A percentile compares a stretch with the other conserved stretches of the same genome.
Conservation (phyloP, 53 echinoderm and acorn worm species). For the Astropecten irregularis region DNA sequence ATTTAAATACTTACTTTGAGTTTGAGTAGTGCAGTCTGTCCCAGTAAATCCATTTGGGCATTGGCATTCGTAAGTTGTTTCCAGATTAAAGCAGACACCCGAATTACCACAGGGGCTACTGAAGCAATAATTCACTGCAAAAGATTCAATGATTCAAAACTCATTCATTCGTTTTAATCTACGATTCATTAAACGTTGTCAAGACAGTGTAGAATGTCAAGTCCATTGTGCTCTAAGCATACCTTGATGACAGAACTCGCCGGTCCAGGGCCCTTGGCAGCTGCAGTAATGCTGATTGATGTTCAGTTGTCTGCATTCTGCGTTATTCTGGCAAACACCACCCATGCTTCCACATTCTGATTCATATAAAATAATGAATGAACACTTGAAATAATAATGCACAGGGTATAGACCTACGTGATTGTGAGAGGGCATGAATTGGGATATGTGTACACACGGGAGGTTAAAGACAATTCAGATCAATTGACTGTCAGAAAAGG, state of each 20-base stretch:
- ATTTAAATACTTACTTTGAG: not conserved
- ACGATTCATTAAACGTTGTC: too few relatives aligned
- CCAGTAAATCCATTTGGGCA: slow-evolving; percentile 31
- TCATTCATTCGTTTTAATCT: too few relatives aligned
- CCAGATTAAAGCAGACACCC: slow-evolving; percentile 32
- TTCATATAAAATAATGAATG: not conserved
- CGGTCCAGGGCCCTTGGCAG: slow-evolving; percentile 30
- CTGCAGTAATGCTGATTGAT: slow-evolving; percentile 23
- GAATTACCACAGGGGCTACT: slow-evolving; percentile 19
- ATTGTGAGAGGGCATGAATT: too few relatives aligned
- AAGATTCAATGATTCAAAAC: too few relatives aligned
- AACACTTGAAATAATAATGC: not conserved
- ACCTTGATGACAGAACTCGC: slow-evolving; percentile 30
- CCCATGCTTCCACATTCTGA: slow-evolving; percentile 37
- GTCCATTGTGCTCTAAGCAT: not conserved
- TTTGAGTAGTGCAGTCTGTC: not conserved
- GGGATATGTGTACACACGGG: too few relatives aligned
- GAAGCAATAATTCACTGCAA: slow-evolving; percentile 43
- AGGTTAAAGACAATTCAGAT: too few relatives aligned
- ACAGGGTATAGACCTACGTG: too few relatives aligned
- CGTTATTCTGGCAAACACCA: slow-evolving; percentile 26
- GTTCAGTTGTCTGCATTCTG: slow-evolving; percentile 21
- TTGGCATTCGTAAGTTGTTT: slow-evolving; percentile 19
- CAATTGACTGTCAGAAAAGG: too few relatives aligned
- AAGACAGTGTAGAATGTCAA: too few relatives aligned